phyloP scores from a whole-genome alignment of 2,797 vertebrate species.

The Macroramphosus scolopax region DNA sequence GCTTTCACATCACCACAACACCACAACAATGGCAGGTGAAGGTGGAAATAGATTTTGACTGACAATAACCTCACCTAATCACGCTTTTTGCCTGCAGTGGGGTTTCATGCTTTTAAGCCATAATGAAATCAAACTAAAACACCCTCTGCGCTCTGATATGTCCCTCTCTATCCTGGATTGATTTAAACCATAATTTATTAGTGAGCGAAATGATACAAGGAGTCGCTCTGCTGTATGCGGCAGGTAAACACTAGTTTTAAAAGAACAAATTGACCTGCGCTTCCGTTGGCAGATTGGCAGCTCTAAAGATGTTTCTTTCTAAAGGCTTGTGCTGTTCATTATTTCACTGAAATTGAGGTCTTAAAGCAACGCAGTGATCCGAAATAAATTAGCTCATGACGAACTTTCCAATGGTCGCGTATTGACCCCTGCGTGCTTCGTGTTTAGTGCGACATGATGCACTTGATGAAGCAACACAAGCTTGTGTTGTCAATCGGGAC shows the following conservation, averaged over 20 bases:
- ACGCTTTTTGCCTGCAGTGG: conserved; percentile 30
- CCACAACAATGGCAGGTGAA: conserved; percentile 36
- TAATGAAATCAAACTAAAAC: conserved; percentile 33
- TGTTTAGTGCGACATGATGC: no score
- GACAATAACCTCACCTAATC: conserved; percentile 30
- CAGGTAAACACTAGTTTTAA: no score
- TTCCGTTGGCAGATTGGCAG: conserved; percentile 15
- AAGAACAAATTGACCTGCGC: conserved; percentile 23
- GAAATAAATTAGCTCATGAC: no score
- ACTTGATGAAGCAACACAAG: no score
- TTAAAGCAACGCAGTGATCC: conserved; percentile 20
- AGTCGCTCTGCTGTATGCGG: conserved; percentile 7
- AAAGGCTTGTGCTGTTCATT: conserved; percentile 17
- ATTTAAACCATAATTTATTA: conserved; percentile 39
- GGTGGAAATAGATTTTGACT: conserved; percentile 37
- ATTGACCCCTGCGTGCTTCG: no score
- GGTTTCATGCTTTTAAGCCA: no score
- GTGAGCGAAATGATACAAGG: conserved; percentile 21
- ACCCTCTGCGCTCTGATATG: conserved; percentile 28
- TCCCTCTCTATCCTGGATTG: no score
- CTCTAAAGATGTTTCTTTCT: conserved; percentile 23
- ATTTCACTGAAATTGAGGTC: conserved; percentile 13
- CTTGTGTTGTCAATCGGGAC: no score
- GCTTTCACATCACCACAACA: conserved; percentile 26
- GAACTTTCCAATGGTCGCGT: no score